These are phyloP conservation scores for Eristalinus sepulchralis DNA, from an alignment of 2,888 invertebrate genomes.

Conservation along the genomic window DNA sequence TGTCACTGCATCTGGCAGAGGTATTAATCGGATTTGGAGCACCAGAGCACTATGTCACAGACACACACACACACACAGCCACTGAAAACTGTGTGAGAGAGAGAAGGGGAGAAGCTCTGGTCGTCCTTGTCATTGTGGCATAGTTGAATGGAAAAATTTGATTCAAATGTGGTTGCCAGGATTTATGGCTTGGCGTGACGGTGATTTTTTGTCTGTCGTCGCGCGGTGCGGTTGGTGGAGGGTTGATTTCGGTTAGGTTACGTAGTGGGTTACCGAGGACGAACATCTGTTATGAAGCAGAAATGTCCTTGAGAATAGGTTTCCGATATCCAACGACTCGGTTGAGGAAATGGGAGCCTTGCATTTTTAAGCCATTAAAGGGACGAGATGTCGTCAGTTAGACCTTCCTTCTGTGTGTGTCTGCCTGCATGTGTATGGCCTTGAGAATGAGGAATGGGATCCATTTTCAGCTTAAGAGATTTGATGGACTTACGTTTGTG, in stretches of 20 bases:
- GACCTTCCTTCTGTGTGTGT: background rate
- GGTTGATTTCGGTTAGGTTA: background rate
- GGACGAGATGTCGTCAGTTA: background rate
- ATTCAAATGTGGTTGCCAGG: conserved; percentile 58
- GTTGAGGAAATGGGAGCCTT: background rate
- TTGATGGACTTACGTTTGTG: too few relatives aligned
- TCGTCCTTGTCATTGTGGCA: background rate
- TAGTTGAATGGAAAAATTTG: conserved; percentile 29
- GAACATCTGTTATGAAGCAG: conserved; percentile 5
- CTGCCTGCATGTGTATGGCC: too few relatives aligned
- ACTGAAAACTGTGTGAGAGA: too few relatives aligned
- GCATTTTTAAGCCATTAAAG: background rate
- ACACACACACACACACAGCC: conserved; percentile 20
- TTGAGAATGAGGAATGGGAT: background rate
- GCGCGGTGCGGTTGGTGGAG: background rate
- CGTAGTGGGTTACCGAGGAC: background rate
- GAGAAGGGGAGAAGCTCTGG: background rate
- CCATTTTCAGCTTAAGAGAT: background rate
- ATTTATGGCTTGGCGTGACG: conserved; percentile 45
- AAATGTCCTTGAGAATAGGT: conserved; percentile 20
- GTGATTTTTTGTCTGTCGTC: conserved; percentile 23
- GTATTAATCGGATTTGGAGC: conserved; percentile 68
- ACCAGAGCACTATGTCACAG: conserved; percentile 11
- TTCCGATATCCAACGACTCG: background rate
- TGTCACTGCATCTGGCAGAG: conserved; percentile 65